Evolutionary conservation across 2,888 invertebrate genomes (phyloP).

Genomic region (Macrostomum cliftonense): DNA sequence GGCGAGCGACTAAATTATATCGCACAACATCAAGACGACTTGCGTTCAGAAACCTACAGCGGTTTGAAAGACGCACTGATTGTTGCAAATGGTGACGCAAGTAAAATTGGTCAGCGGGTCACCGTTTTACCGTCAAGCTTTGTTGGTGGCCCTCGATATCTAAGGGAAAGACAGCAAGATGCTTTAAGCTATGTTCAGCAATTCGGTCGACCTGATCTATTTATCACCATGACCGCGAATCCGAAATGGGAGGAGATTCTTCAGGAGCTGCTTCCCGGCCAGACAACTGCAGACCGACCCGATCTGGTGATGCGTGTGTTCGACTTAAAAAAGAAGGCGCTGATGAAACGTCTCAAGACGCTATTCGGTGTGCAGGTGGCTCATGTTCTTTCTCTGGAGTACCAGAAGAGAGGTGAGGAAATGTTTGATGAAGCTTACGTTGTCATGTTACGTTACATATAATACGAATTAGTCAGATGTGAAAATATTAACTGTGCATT

Average conservation of each 20-base stretch:
- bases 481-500: no score
- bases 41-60: no score
- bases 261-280: constrained; percentile 5
- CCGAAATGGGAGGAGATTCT: constrained; percentile 12
- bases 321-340: constrained; percentile 1
- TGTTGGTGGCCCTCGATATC: constrained; percentile 24
- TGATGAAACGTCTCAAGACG: constrained; percentile 3
- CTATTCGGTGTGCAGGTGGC: constrained; percentile 17
- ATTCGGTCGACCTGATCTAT: constrained; percentile 36
- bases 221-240: constrained; percentile 19
- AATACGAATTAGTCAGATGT: no score
- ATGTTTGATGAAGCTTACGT: no score
- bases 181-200: constrained; percentile 36
- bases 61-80: no score
- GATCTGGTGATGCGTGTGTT: constrained; percentile 11
- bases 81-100: no score
- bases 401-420: constrained; percentile 27
- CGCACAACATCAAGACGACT: no score
- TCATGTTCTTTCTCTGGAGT: constrained; percentile 18
- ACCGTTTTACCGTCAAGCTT: no score
- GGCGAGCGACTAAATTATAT: no score
- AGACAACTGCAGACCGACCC: constrained; percentile 6
- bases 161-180: constrained; percentile 35
- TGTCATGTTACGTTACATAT: no score
- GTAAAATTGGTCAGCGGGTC: no score